Evolutionary conservation across 2,113 vertebrate genomes (phyloP), one percentile per base, ranked within the genome.

Genomic region (Paradisaea rubra): DNA sequence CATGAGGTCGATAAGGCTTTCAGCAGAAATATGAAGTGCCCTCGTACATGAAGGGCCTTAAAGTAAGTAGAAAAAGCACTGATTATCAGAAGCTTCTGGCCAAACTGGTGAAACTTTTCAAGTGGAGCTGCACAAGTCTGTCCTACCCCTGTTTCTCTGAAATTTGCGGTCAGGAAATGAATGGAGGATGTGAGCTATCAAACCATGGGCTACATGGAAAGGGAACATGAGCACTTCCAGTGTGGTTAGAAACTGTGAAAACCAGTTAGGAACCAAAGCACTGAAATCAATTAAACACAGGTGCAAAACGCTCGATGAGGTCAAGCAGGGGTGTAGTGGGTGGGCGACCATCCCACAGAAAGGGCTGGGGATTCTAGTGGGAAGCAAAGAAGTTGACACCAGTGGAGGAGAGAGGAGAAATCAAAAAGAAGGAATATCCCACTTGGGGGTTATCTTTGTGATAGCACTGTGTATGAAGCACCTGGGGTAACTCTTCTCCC

Each of bases 291-390:
- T n/a, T 33, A 72, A 89, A 69, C 15, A 68, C 4, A 8, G 6
- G 24, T 57, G 37, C 24, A 56, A 70, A 94, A 61, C 41, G 20
- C 31, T 45, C 0, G 0, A 49, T 60, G 16, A 76, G 7, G 25
- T 70, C n/a, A 65, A 69, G 35, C 9, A 61, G 22, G 4, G 4
- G 2, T 8, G 3, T 35, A 57, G 17, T 3, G 3, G 16, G 13
- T 23, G 13, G n/a, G 31, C 0, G 0, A 63, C 12, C 7, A 25
- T 24, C 23, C 15, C 2, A 1, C 2, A 4, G n/a, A 61, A 56
- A 61, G 33, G 22, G 16, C n/a, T 54, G 13, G 8, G 22, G 6
- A 10, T 11, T 78, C 57, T 25, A 23, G 31, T 27, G 16, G 30
- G 47, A 81, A 83, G 19, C 4, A 4, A 81, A 56, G 1, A 1